These are phyloP conservation scores for Drosophila cognata DNA, from an alignment of 2,888 invertebrate species.

Conservation along the genomic window DNA sequence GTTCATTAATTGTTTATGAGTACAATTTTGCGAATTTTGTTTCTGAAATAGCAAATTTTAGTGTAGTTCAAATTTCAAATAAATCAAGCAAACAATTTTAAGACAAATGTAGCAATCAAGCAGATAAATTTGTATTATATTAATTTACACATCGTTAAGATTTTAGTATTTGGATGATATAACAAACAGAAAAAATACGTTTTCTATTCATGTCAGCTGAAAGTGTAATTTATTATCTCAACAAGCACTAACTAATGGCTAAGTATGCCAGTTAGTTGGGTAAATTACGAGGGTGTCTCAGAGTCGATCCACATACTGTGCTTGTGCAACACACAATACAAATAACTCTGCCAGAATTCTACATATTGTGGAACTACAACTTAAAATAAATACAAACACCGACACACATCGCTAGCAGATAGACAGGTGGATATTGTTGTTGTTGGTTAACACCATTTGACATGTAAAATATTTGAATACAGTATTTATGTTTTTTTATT, in stretches of 20 bases:
- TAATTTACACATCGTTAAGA: background rate
- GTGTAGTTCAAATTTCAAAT: background rate
- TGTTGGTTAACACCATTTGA: slow-evolving; percentile 68
- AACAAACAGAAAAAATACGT: background rate
- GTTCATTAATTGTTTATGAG: background rate
- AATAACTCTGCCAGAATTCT: slow-evolving; percentile 72
- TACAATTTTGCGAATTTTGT: background rate
- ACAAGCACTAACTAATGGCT: background rate
- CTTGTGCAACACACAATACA: slow-evolving; percentile 61
- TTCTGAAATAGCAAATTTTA: background rate
- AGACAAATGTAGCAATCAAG: background rate
- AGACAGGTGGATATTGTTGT: slow-evolving; percentile 42
- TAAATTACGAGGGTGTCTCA: slow-evolving; percentile 21
- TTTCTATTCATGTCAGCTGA: background rate
- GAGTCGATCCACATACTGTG: slow-evolving; percentile 9
- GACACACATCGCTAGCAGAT: slow-evolving; percentile 10
- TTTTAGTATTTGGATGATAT: background rate
- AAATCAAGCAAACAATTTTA: background rate
- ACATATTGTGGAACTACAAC: slow-evolving; percentile 72
- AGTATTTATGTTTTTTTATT: slow-evolving; percentile 4
- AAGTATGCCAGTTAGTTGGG: background rate
- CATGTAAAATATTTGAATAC: slow-evolving; percentile 69
- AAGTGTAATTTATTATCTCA: background rate
- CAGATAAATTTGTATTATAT: background rate
- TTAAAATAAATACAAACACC: slow-evolving; percentile 33